Conservation (phyloP, 2,797 vertebrate genomes). For the Microchirus variegatus region DNA sequence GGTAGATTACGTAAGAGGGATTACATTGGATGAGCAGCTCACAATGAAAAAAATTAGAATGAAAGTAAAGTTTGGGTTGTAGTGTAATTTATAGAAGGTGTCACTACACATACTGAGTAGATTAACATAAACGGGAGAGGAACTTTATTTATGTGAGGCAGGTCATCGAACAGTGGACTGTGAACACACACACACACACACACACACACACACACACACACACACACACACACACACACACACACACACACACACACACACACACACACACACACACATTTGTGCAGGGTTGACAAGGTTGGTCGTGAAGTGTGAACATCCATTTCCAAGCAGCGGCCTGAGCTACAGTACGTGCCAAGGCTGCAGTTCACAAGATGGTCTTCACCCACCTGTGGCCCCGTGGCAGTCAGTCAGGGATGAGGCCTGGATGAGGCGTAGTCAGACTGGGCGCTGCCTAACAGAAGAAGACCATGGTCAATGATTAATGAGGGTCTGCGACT, state of each 20-base stretch:
- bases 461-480: no score
- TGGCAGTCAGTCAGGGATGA: constrained; percentile 20
- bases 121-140: constrained; percentile 18
- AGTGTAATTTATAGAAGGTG: constrained; percentile 7
- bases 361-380: constrained; percentile 59
- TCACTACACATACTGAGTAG: constrained; percentile 9
- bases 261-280: constrained; percentile 8
- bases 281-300: constrained; percentile 47
- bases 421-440: constrained; percentile 30
- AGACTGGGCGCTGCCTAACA: constrained; percentile 49
- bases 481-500: no score
- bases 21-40: constrained; percentile 5
- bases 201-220: constrained; percentile 7
- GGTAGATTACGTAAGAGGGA: neutral
- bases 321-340: constrained; percentile 56
- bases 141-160: constrained; percentile 25
- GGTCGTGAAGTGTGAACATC: constrained; percentile 38
- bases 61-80: constrained; percentile 1
- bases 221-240: constrained; percentile 9
- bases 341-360: constrained; percentile 57
- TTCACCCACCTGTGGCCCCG: constrained; percentile 49
- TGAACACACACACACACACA: neutral
- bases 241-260: neutral
- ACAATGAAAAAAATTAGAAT: constrained; percentile 6
- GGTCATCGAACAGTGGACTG: no score